Evolutionary conservation across 2,888 invertebrate species (phyloP).

Genomic region (Proisotoma minuta): DNA sequence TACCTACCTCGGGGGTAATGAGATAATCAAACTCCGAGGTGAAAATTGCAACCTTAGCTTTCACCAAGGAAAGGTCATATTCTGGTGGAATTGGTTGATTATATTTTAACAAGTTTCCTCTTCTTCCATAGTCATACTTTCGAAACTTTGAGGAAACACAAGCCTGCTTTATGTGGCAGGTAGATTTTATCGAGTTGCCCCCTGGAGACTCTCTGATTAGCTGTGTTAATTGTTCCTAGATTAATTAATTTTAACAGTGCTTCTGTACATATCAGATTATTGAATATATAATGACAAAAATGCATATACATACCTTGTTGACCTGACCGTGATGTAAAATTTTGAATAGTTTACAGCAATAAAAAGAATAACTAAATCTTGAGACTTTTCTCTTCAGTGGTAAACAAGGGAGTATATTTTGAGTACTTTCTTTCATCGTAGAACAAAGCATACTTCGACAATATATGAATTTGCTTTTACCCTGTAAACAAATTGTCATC

Average conservation of each 20-base stretch:
- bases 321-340: background rate
- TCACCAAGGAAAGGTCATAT: slow-evolving; percentile 60
- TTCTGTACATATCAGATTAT: too few relatives aligned
- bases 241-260: too few relatives aligned
- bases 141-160: slow-evolving; percentile 48
- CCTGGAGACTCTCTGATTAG: background rate
- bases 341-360: background rate
- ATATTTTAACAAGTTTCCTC: slow-evolving; percentile 59
- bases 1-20: background rate
- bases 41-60: slow-evolving; percentile 34
- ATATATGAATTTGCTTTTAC: background rate
- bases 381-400: background rate
- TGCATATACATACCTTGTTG: background rate
- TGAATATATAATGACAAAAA: background rate
- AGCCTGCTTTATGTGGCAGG: background rate
- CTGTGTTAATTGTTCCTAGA: background rate
- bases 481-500: background rate
- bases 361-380: too few relatives aligned
- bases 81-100: slow-evolving; percentile 58
- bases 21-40: background rate
- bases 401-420: background rate
- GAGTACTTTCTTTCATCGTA: background rate
- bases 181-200: background rate
- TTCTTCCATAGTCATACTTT: slow-evolving; percentile 65
- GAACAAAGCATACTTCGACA: background rate